Evolutionary conservation across 2,113 vertebrate species (phyloP).

Genomic region (Heteronetta atricapilla): DNA sequence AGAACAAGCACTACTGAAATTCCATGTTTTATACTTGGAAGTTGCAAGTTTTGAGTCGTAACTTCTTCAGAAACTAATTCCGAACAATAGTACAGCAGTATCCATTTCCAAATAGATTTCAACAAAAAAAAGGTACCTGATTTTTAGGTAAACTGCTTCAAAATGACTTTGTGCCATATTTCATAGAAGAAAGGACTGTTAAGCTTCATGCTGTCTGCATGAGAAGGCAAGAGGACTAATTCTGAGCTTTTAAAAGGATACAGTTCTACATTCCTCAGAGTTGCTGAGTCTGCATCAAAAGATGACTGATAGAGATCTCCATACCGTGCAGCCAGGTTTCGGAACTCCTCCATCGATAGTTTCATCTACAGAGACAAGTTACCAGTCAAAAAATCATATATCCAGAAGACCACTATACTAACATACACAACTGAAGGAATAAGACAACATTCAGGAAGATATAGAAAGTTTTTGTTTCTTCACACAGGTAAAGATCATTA

Average conservation of each 20-base stretch:
- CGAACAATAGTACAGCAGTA: not conserved
- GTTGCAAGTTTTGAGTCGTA: not conserved
- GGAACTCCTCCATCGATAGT: slow-evolving; percentile 94
- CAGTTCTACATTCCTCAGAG: slow-evolving; percentile 93
- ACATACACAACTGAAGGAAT: not conserved
- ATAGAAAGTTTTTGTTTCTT: not conserved
- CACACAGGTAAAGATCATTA: not conserved
- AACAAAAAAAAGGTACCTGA: not conserved
- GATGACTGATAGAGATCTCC: slow-evolving; percentile 96
- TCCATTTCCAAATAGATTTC: not conserved
- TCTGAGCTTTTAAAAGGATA: slow-evolving; percentile 80
- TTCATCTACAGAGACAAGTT: slow-evolving; percentile 85
- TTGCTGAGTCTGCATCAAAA: slow-evolving; percentile 95
- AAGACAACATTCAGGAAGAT: not conserved
- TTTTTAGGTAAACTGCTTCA: not conserved
- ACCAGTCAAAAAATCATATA: not conserved
- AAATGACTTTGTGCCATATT: not conserved
- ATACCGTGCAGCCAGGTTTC: slow-evolving; percentile 88
- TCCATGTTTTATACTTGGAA: not conserved
- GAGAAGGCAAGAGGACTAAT: not conserved
- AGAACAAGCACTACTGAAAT: not conserved
- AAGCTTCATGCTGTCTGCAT: not conserved
- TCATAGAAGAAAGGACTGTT: not conserved
- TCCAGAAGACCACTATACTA: not conserved
- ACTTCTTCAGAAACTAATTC: not conserved